These are phyloP conservation scores for Cyphomyrmex costatus DNA, from an alignment of 1,140 invertebrate genomes.

Conservation along the genomic window DNA sequence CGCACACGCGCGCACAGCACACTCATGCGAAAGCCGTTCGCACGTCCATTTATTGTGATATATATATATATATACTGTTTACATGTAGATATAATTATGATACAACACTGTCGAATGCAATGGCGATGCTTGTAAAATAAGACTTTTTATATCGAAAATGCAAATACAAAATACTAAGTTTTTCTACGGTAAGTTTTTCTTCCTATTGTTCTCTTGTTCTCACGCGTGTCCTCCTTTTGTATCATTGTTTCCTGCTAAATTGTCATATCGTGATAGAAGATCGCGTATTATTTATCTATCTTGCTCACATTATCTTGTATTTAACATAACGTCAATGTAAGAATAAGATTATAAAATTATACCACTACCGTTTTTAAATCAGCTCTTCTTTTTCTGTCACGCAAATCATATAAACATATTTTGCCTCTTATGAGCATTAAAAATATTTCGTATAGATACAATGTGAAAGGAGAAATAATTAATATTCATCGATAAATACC, in stretches of 20 bases:
- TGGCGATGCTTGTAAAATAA: conserved; percentile 70
- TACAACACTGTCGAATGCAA: conserved; percentile 58
- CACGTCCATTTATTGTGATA: conserved; percentile 81
- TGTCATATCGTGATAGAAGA: conserved; percentile 1
- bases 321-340: not conserved
- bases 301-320: not conserved
- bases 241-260: conserved; percentile 4
- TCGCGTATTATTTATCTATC: not conserved
- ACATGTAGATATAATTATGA: conserved; percentile 67
- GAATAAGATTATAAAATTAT: not conserved
- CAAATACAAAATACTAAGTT: conserved; percentile 71
- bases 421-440: not conserved
- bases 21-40: conserved; percentile 69
- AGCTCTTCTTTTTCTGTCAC: not conserved
- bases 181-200: conserved; percentile 16
- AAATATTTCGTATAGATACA: not conserved
- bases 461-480: conserved; percentile 34
- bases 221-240: not conserved
- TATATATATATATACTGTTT: conserved; percentile 67
- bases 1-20: conserved; percentile 58
- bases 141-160: conserved; percentile 76
- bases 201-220: not conserved
- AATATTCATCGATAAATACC: conserved; percentile 86
- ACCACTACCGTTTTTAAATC: not conserved
- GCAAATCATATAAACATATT: not conserved